A percentile compares a stretch with the other conserved stretches of the same genome.
Evolutionary conservation across 2,797 vertebrate species (phyloP).

Genomic region (Anabacerthia variegaticeps): DNA sequence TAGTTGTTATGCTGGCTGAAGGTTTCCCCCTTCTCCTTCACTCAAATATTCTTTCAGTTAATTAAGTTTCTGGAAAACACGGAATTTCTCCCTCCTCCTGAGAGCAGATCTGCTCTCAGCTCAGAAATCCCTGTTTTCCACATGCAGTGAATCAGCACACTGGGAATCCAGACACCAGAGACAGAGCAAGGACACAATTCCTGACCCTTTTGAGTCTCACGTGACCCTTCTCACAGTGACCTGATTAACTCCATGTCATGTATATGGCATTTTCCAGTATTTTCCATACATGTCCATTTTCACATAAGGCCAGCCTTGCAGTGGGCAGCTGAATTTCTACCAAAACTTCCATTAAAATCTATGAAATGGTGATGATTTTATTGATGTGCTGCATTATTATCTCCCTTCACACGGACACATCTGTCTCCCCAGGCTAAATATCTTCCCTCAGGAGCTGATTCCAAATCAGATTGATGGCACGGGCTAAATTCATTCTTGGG

Average conservation of each 20-base stretch:
- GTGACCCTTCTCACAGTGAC: not conserved
- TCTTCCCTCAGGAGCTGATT: not conserved
- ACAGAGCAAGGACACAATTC: not conserved
- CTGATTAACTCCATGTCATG: not conserved
- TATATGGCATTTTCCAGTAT: not conserved
- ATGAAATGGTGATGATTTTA: not conserved
- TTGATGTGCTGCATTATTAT: not conserved
- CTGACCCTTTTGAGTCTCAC: not conserved
- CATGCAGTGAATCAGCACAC: conserved; percentile 5
- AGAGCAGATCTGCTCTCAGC: conserved; percentile 13
- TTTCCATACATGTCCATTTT: not conserved
- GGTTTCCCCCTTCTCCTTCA: conserved; percentile 69
- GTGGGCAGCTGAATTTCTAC: not conserved
- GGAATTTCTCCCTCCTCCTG: conserved; percentile 53
- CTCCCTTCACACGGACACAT: not conserved
- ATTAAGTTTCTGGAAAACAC: conserved; percentile 60
- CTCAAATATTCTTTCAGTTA: conserved; percentile 48
- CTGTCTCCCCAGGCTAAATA: not conserved
- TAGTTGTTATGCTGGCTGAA: conserved; percentile 56
- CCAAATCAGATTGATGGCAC: not conserved
- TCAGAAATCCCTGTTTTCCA: conserved; percentile 43
- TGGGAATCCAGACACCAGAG: not conserved
- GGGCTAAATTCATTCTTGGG: not conserved
- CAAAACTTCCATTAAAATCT: not conserved
- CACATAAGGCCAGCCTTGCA: not conserved